Evolutionary conservation across 2,797 vertebrate genomes (phyloP), one percentile per base, ranked within the genome.

Genomic region (Callimico goeldii): DNA sequence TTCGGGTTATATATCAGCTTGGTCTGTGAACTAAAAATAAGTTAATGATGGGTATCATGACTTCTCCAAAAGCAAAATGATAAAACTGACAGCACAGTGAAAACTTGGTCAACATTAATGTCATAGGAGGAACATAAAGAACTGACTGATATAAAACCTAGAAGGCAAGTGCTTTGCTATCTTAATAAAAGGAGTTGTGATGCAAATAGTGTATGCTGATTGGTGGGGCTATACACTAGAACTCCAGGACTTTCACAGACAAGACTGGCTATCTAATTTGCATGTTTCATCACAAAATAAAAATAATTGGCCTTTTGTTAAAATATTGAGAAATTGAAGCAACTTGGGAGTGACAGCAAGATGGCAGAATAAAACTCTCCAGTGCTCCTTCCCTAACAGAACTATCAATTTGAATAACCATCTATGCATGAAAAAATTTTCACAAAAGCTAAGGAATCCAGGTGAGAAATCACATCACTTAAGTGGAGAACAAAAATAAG

Each of bases 1-100:
- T 96, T 97, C 48, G 86, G 80, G 81, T 87, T 96, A 85, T 84
- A 61, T 57, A 77, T 95, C 92, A 95, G 73, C 52, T 75, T 96
- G 75, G 55, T 30, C 83, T 94, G 41, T 91, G 95, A 91, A 94
- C 89, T 96, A 97, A 98, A 97, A 97, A 97, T 97, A 96, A 96
- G 96, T 89, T 94, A 94, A 87, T 90, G 87, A 94, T 89, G 58
- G 39, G 12, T 93, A 88, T 91, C 77, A 55, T 73, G 80, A 89
- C 87, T 95, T 81, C 50, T 94, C 76, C 30, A n/a, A 97, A 95
- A 96, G 87, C 96, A 79, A 64, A 83, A 94, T 80, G 48, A 91
- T 72, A 20, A 80, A 95, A 97, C 5, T 84, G 79, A 89, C 81
- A 88, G n/a, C n/a, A 58, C 48, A 89, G 80, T 46, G 79, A 67